phyloP scores from a whole-genome alignment of 1,140 invertebrate species.

The Pogonognathellus flavescens region DNA sequence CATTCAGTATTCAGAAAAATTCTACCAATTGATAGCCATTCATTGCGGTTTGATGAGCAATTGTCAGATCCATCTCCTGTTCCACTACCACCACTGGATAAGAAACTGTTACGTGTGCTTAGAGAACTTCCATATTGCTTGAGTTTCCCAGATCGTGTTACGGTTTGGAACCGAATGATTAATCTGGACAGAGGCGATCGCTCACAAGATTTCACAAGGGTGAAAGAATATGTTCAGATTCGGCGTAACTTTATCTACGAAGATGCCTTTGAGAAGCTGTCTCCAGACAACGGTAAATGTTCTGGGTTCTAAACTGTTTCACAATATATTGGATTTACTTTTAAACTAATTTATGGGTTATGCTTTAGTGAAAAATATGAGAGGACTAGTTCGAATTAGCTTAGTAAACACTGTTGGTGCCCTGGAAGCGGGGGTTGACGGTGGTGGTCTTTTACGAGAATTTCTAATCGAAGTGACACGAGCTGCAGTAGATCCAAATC shows the following conservation, averaged over 20 bases:
- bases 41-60: constrained; percentile 54
- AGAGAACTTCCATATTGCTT: constrained; percentile 94
- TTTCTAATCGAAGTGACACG: constrained; percentile 92
- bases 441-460: constrained; percentile 93
- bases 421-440: constrained; percentile 96
- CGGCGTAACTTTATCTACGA: constrained; percentile 95
- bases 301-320: not conserved
- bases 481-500: constrained; percentile 96
- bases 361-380: constrained; percentile 84
- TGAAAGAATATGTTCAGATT: constrained; percentile 83
- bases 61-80: not conserved
- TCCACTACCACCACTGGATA: constrained; percentile 84
- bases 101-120: constrained; percentile 87
- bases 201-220: constrained; percentile 82
- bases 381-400: constrained; percentile 88
- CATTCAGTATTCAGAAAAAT: constrained; percentile 50
- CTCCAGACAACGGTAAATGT: constrained; percentile 83
- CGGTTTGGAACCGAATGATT: constrained; percentile 85
- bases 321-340: no score
- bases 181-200: constrained; percentile 79
- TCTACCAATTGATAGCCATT: constrained; percentile 58
- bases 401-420: constrained; percentile 90
- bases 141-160: constrained; percentile 88
- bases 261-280: constrained; percentile 95
- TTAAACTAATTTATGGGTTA: not conserved